A percentile compares a stretch with the other conserved stretches of the same genome.
These are phyloP conservation scores for Trachelus stipa DNA, from an alignment of 2,888 invertebrate species.

Conservation along the genomic window DNA sequence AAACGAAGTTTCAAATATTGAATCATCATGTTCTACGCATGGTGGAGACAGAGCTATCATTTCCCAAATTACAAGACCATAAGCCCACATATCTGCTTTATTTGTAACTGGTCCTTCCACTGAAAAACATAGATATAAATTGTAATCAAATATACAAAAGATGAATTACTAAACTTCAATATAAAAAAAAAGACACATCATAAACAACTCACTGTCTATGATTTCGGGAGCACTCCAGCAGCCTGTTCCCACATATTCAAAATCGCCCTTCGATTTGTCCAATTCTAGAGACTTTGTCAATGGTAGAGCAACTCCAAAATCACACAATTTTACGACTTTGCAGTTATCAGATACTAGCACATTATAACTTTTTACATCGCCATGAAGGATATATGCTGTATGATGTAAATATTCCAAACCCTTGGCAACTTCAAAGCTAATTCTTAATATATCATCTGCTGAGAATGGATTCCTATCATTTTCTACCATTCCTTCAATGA, in stretches of 20 bases:
- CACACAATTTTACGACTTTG: constrained; percentile 81
- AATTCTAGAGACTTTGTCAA: constrained; percentile 74
- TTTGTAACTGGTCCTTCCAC: constrained; percentile 71
- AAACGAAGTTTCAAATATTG: constrained; percentile 36
- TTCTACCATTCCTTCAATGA: constrained; percentile 77
- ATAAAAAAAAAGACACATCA: constrained; percentile 15
- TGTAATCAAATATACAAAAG: not conserved
- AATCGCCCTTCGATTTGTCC: constrained; percentile 67
- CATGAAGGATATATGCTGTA: constrained; percentile 78
- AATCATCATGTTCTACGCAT: constrained; percentile 65
- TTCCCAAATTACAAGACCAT: constrained; percentile 84
- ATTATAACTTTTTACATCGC: constrained; percentile 88
- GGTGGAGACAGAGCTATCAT: constrained; percentile 82
- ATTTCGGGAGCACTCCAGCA: constrained; percentile 87
- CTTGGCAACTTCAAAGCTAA: constrained; percentile 75
- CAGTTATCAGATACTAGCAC: constrained; percentile 82
- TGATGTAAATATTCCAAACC: constrained; percentile 84
- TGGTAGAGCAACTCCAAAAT: constrained; percentile 85
- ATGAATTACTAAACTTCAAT: not conserved
- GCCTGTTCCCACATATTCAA: constrained; percentile 78
- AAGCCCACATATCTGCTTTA: constrained; percentile 85
- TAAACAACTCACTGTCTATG: constrained; percentile 65
- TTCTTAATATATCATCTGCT: constrained; percentile 74
- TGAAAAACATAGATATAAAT: constrained; percentile 3
- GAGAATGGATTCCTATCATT: constrained; percentile 70